Conservation (phyloP, 2,888 invertebrate species). For the Bursaphelenchus okinawaensis region DNA sequence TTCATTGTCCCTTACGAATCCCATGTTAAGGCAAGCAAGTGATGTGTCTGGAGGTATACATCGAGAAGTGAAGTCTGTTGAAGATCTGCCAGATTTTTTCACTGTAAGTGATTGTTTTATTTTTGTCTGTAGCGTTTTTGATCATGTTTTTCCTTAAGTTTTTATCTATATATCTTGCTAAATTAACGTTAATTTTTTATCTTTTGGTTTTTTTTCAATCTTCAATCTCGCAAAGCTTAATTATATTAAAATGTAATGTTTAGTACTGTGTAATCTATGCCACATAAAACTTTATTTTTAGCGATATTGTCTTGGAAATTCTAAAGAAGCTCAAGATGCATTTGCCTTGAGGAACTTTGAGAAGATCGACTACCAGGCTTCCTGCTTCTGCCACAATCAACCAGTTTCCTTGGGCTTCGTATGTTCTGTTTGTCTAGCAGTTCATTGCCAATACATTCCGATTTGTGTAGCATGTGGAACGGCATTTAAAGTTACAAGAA, state of each 20-base stretch:
- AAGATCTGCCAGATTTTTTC: slow-evolving; percentile 78
- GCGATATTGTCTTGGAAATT: slow-evolving; percentile 73
- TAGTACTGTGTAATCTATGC: too few relatives aligned
- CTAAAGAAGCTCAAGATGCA: not conserved
- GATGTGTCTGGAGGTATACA: slow-evolving; percentile 91
- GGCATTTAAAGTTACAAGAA: slow-evolving; percentile 9
- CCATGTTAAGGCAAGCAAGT: slow-evolving; percentile 67
- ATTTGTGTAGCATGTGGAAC: slow-evolving; percentile 12
- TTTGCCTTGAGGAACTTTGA: slow-evolving; percentile 9
- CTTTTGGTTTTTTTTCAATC: too few relatives aligned
- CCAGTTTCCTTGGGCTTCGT: slow-evolving; percentile 92
- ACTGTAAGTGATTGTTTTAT: slow-evolving; percentile 65
- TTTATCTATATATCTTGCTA: not conserved
- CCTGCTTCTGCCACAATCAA: slow-evolving; percentile 93
- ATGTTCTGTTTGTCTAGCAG: slow-evolving; percentile 92
- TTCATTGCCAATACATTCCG: slow-evolving; percentile 16
- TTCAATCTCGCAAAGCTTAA: too few relatives aligned
- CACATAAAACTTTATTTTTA: slow-evolving; percentile 71
- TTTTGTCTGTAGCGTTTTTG: not conserved
- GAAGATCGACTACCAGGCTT: slow-evolving; percentile 80
- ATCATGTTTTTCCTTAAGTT: not conserved
- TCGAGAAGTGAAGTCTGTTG: slow-evolving; percentile 77
- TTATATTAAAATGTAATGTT: too few relatives aligned
- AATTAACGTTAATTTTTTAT: not conserved
- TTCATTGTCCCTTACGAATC: slow-evolving; percentile 22